These are phyloP conservation scores for Mesoligia furuncula DNA, from an alignment of 2,888 invertebrate genomes.

Conservation along the genomic window DNA sequence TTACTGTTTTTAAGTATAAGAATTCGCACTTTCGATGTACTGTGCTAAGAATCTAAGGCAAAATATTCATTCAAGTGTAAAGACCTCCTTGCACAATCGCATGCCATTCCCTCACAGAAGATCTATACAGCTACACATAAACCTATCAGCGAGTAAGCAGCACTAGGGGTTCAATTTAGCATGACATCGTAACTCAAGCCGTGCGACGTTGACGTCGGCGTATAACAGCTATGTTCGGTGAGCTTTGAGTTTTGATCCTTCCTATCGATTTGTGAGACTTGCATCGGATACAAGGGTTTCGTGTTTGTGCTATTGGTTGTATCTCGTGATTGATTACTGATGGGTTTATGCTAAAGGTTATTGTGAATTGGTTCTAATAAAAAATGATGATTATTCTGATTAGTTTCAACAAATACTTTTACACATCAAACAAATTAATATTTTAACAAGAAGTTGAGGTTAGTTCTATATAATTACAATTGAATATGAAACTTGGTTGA, in stretches of 20 bases:
- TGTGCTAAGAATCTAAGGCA: not conserved
- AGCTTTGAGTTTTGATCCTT: constrained; percentile 67
- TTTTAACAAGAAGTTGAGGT: not conserved
- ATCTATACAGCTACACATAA: constrained; percentile 43
- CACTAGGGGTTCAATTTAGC: constrained; percentile 67
- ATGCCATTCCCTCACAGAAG: constrained; percentile 1
- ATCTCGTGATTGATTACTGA: constrained; percentile 12
- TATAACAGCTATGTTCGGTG: constrained; percentile 59
- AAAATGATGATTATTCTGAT: not conserved
- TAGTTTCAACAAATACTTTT: not conserved
- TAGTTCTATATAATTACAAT: not conserved
- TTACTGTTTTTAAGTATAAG: no score
- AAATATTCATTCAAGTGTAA: not conserved
- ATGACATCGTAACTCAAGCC: constrained; percentile 71
- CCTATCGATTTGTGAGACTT: constrained; percentile 49
- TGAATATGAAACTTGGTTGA: not conserved
- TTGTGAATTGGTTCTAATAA: not conserved
- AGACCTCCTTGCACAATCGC: constrained; percentile 1
- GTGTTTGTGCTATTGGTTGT: constrained; percentile 9
- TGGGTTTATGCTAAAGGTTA: not conserved
- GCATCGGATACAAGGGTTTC: constrained; percentile 21
- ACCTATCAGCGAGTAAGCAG: constrained; percentile 49
- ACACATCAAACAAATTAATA: not conserved
- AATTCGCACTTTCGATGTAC: not conserved
- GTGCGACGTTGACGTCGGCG: constrained; percentile 57